phyloP scores from a whole-genome alignment of 2,113 vertebrate genomes.

The Microtus oregoni region DNA sequence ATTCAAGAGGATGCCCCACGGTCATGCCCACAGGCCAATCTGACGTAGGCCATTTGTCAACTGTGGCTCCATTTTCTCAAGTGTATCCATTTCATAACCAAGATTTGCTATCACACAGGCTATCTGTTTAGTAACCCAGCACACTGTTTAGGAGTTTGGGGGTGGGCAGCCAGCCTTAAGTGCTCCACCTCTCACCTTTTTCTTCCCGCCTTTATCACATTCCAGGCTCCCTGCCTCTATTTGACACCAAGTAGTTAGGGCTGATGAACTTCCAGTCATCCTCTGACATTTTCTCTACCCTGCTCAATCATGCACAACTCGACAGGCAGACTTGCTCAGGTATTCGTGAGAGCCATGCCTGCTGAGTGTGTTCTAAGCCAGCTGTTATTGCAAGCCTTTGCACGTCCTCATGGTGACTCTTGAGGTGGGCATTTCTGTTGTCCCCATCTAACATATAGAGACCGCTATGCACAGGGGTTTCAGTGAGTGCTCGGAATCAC shows the following conservation, averaged over 20 bases:
- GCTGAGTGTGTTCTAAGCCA: not conserved
- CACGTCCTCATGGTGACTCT: not conserved
- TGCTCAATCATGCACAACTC: too few species aligned
- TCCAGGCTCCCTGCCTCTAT: not conserved
- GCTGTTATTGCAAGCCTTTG: not conserved
- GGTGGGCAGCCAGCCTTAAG: not conserved
- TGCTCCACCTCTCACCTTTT: not conserved
- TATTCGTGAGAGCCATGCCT: not conserved
- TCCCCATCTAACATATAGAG: not conserved
- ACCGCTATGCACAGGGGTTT: not conserved
- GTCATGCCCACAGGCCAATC: not conserved
- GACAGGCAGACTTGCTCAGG: not conserved
- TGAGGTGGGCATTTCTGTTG: not conserved
- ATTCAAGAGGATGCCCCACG: not conserved
- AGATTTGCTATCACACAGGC: not conserved
- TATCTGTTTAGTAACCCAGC: not conserved
- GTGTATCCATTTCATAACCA: not conserved
- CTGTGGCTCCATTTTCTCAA: not conserved
- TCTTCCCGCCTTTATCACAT: not conserved
- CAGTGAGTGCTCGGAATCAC: not conserved
- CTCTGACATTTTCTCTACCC: not conserved
- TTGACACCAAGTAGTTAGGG: not conserved
- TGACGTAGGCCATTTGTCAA: too few species aligned
- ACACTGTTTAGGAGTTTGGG: not conserved
- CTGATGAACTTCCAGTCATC: not conserved